phyloP scores from a whole-genome alignment of 2,113 vertebrate genomes.

The Sminthopsis crassicaudata region DNA sequence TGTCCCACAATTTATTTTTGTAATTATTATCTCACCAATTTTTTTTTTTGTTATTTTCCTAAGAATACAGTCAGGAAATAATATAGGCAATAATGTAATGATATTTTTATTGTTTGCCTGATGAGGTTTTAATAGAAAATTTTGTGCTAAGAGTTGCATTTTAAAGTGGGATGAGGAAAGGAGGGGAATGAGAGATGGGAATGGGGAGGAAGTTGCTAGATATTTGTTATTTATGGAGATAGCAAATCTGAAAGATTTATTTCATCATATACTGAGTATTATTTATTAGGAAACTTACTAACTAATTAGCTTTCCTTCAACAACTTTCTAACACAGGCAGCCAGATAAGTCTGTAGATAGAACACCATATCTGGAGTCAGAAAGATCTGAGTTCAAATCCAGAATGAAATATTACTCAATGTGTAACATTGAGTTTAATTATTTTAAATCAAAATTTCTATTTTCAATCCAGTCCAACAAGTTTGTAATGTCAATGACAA shows the following conservation, averaged over 20 bases:
- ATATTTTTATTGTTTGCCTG: background rate
- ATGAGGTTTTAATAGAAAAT: background rate
- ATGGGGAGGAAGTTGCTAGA: background rate
- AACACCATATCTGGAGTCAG: background rate
- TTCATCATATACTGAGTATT: conserved; percentile 22
- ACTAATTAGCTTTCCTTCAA: conserved; percentile 1
- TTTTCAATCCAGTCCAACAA: background rate
- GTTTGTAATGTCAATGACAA: background rate
- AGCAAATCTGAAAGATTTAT: background rate
- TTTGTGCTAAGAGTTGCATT: background rate
- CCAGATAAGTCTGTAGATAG: background rate
- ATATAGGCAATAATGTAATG: rapidly evolving
- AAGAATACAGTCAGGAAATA: rapidly evolving
- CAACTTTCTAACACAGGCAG: conserved; percentile 39
- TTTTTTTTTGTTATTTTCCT: rapidly evolving
- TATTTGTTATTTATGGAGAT: background rate
- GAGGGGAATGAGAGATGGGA: background rate
- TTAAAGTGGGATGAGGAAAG: background rate
- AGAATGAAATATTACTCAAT: background rate
- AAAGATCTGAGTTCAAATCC: background rate
- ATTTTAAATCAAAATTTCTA: background rate
- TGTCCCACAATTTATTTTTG: background rate
- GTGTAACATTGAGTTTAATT: background rate
- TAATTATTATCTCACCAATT: rapidly evolving
- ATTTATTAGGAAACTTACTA: conserved; percentile 52